Evolutionary conservation across 2,888 invertebrate genomes (phyloP).

Genomic region (Trimorus sp.): DNA sequence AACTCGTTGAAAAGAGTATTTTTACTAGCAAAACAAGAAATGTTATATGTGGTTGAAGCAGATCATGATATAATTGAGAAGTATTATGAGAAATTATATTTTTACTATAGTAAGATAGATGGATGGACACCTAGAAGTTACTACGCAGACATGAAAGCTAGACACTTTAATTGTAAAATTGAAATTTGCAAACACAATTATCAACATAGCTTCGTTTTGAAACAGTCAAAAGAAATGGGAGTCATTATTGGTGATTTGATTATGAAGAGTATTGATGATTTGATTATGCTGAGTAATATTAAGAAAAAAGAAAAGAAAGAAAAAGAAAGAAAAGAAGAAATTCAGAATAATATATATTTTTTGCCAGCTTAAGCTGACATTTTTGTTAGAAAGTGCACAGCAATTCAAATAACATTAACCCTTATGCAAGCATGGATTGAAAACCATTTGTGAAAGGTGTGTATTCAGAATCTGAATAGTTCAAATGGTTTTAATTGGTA

Average conservation of each 20-base stretch:
- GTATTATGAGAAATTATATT: slow-evolving; percentile 86
- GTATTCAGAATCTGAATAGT: too few species aligned
- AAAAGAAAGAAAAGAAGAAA: too few species aligned
- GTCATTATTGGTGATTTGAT: slow-evolving; percentile 75
- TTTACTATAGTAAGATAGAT: slow-evolving; percentile 91
- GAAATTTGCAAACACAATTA: slow-evolving; percentile 84
- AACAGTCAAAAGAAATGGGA: slow-evolving; percentile 84
- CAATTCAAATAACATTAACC: too few species aligned
- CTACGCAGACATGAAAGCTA: slow-evolving; percentile 85
- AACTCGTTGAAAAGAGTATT: slow-evolving; percentile 85
- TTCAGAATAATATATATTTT: too few species aligned
- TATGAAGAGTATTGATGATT: slow-evolving; percentile 30
- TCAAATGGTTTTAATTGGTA: too few species aligned
- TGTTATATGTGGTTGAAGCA: slow-evolving; percentile 87
- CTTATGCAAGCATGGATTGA: too few species aligned
- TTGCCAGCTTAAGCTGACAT: too few species aligned
- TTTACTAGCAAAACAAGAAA: slow-evolving; percentile 90
- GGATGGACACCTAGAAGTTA: slow-evolving; percentile 91
- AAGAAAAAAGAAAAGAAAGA: too few species aligned
- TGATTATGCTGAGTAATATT: too few species aligned
- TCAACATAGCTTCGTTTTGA: slow-evolving; percentile 92
- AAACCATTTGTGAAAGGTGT: too few species aligned
- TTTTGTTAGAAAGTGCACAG: too few species aligned
- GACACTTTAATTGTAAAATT: slow-evolving; percentile 85
- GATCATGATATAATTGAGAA: slow-evolving; percentile 85